Percentiles rank a stretch among this genome's conserved stretches.
Conservation (phyloP, 1,140 invertebrate genomes). For the Bemisia tabaci region DNA sequence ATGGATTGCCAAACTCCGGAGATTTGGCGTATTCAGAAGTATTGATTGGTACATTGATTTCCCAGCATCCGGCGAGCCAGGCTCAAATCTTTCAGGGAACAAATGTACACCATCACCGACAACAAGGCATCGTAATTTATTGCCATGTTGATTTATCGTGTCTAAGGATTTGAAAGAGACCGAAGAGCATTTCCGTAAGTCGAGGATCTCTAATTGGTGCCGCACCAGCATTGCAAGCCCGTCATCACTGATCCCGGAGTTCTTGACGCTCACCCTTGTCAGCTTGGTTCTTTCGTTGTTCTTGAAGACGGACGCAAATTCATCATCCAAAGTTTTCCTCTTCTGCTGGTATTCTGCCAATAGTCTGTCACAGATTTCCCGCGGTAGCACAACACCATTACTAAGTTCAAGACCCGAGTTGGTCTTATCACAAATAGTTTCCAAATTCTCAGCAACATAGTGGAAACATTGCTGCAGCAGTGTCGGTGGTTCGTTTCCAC, state of each 20-base stretch:
- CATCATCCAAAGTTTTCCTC: slow-evolving; percentile 34
- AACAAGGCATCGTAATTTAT: slow-evolving; percentile 29
- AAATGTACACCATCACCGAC: slow-evolving; percentile 25
- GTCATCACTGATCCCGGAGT: slow-evolving; percentile 52
- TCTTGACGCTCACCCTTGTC: slow-evolving; percentile 48
- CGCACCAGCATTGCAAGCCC: slow-evolving; percentile 49
- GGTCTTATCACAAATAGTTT: slow-evolving; percentile 23
- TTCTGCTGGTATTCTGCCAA: slow-evolving; percentile 44
- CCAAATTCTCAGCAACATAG: slow-evolving; percentile 28
- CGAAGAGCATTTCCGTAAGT: slow-evolving; percentile 52
- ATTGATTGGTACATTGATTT: slow-evolving; percentile 30
- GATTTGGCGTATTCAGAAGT: slow-evolving; percentile 47
- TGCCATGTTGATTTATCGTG: slow-evolving; percentile 36
- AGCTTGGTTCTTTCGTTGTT: slow-evolving; percentile 50
- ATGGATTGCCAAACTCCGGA: slow-evolving; percentile 46
- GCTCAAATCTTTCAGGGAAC: slow-evolving; percentile 15
- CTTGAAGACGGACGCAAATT: slow-evolving; percentile 54
- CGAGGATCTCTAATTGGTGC: slow-evolving; percentile 56
- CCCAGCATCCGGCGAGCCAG: slow-evolving; percentile 1
- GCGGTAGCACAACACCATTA: slow-evolving; percentile 42
- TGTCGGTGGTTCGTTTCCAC: slow-evolving; percentile 26
- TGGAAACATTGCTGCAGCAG: slow-evolving; percentile 29
- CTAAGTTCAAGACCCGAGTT: slow-evolving; percentile 20
- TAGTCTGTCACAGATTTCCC: slow-evolving; percentile 55
- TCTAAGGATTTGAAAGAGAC: slow-evolving; percentile 44